Conservation (phyloP, 2,888 invertebrate genomes). For the Melolontha melolontha region DNA sequence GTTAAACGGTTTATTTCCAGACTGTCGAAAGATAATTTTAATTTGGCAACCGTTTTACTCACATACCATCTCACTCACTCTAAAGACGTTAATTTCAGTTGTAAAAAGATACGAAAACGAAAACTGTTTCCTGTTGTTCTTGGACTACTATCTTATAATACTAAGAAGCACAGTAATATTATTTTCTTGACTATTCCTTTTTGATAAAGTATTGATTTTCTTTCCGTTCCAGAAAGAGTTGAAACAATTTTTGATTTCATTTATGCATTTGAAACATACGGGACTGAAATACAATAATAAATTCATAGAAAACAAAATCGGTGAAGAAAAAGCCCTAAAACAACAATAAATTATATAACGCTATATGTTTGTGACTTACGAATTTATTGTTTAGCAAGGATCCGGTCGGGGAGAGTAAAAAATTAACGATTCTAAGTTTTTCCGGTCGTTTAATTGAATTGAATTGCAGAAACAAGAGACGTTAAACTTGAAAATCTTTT, state of each 20-base stretch:
- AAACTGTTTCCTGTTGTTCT: constrained; percentile 37
- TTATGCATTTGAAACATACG: constrained; percentile 1
- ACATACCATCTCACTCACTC: neutral
- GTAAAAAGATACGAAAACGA: constrained; percentile 26
- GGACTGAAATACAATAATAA: constrained; percentile 39
- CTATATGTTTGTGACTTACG: constrained; percentile 63
- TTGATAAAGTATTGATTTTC: neutral
- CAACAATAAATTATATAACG: constrained; percentile 56
- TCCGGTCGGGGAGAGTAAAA: constrained; percentile 54
- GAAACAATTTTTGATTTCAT: neutral
- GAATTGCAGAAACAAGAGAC: constrained; percentile 61
- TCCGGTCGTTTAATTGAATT: constrained; percentile 65
- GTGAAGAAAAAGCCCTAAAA: constrained; percentile 42
- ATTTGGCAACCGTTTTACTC: constrained; percentile 55
- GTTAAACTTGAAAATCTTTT: constrained; percentile 50
- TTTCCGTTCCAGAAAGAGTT: neutral
- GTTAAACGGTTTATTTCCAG: constrained; percentile 58
- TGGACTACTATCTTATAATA: constrained; percentile 26
- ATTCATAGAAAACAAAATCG: constrained; percentile 45
- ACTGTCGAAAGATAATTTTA: constrained; percentile 59
- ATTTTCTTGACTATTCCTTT: constrained; percentile 6
- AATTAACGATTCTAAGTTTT: constrained; percentile 65
- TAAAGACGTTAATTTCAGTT: neutral
- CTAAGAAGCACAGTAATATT: constrained; percentile 8
- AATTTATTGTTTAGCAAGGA: constrained; percentile 61